Evolutionary conservation across 1,140 invertebrate species (phyloP).

Genomic region (Bilobella aurantiaca): DNA sequence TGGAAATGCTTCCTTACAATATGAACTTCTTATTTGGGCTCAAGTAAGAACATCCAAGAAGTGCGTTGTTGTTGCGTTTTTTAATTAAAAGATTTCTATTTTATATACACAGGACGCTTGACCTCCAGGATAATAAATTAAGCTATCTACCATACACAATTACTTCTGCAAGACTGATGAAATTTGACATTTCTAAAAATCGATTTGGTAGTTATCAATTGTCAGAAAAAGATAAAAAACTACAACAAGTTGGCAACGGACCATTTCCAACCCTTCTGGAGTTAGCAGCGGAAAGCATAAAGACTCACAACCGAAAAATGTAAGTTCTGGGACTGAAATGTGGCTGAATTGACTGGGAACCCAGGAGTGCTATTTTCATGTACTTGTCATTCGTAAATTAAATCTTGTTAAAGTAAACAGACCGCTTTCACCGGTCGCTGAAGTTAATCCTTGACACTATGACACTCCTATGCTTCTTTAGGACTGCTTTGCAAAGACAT

Average conservation of each 20-base stretch:
- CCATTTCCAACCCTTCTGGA: neutral
- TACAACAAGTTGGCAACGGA: neutral
- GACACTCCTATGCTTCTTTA: neutral
- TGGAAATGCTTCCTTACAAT: neutral
- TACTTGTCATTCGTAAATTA: no score
- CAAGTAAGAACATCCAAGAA: neutral
- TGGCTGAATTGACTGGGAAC: no score
- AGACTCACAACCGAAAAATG: neutral
- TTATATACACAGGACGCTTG: neutral
- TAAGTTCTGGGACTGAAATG: no score
- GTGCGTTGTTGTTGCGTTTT: neutral
- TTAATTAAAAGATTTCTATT: neutral
- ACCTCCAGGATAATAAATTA: neutral
- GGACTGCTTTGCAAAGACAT: neutral
- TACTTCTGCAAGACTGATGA: neutral
- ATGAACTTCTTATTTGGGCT: neutral
- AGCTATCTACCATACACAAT: neutral
- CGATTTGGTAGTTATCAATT: neutral
- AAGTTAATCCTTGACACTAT: no score
- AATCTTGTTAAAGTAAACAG: no score
- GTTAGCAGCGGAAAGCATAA: neutral
- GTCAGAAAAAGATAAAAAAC: neutral
- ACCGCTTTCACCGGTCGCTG: no score
- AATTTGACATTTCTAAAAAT: neutral
- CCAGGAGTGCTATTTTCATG: no score